These are phyloP conservation scores for Eupithecia abbreviata DNA, from an alignment of 2,888 invertebrate species.

Conservation along the genomic window DNA sequence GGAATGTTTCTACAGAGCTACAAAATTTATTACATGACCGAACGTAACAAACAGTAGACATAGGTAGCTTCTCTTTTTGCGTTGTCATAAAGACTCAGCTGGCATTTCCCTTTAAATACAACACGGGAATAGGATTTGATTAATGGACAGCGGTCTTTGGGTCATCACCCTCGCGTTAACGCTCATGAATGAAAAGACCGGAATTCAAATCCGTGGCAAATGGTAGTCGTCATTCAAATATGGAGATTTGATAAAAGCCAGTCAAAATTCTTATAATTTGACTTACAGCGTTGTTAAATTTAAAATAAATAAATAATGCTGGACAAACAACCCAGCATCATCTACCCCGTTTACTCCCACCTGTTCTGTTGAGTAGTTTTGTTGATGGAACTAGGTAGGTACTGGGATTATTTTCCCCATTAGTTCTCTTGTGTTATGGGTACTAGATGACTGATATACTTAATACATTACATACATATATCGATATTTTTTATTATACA, in stretches of 20 bases:
- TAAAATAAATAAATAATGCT: too few species aligned
- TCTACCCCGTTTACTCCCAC: too few species aligned
- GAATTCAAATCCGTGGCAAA: conserved; percentile 21
- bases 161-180: conserved; percentile 50
- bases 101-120: conserved; percentile 52
- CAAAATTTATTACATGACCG: conserved; percentile 4
- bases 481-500: too few species aligned
- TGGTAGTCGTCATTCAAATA: conserved; percentile 1
- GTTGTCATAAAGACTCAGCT: conserved; percentile 54
- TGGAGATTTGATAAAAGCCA: not conserved
- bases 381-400: too few species aligned
- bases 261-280: not conserved
- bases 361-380: too few species aligned
- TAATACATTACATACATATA: too few species aligned
- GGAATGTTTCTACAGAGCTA: not conserved
- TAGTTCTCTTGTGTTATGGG: too few species aligned
- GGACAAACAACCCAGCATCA: too few species aligned
- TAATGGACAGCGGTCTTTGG: conserved; percentile 51
- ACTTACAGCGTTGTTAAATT: conserved; percentile 1
- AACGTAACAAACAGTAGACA: conserved; percentile 24
- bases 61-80: conserved; percentile 43
- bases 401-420: too few species aligned
- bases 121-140: conserved; percentile 53
- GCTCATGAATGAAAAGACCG: conserved; percentile 41
- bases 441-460: too few species aligned